Conservation (phyloP, 2,888 invertebrate species). For the Zhengitettix transpicula region DNA sequence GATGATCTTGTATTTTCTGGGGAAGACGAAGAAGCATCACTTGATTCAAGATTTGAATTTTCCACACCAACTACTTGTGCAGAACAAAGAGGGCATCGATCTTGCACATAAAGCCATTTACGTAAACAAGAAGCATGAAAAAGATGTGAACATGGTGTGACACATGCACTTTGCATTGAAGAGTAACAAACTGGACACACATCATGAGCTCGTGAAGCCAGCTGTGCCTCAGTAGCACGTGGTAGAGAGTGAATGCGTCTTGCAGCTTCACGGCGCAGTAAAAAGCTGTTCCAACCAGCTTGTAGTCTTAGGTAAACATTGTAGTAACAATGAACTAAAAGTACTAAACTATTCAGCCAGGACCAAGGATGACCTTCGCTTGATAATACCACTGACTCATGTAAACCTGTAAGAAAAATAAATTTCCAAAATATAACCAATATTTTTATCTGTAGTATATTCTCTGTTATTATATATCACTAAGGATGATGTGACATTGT, state of each 20-base stretch:
- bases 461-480: too few species aligned
- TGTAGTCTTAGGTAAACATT: constrained; percentile 34
- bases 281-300: constrained; percentile 28
- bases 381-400: constrained; percentile 3
- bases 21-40: neutral
- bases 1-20: neutral
- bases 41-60: neutral
- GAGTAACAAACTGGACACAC: constrained; percentile 35
- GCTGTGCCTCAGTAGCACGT: constrained; percentile 3
- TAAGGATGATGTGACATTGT: too few species aligned
- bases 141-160: constrained; percentile 32
- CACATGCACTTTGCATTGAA: constrained; percentile 42
- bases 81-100: constrained; percentile 32
- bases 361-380: constrained; percentile 28
- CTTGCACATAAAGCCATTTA: constrained; percentile 37
- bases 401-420: neutral
- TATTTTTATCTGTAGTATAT: too few species aligned
- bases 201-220: constrained; percentile 20
- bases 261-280: constrained; percentile 28
- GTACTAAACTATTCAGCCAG: constrained; percentile 27
- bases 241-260: constrained; percentile 23
- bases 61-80: neutral
- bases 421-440: too few species aligned
- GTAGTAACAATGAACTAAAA: constrained; percentile 33
- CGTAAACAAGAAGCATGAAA: constrained; percentile 32